Percentiles rank a stretch among this genome's conserved stretches.
phyloP scores from a whole-genome alignment of 1,140 invertebrate species.

The Orchestia grillus region DNA sequence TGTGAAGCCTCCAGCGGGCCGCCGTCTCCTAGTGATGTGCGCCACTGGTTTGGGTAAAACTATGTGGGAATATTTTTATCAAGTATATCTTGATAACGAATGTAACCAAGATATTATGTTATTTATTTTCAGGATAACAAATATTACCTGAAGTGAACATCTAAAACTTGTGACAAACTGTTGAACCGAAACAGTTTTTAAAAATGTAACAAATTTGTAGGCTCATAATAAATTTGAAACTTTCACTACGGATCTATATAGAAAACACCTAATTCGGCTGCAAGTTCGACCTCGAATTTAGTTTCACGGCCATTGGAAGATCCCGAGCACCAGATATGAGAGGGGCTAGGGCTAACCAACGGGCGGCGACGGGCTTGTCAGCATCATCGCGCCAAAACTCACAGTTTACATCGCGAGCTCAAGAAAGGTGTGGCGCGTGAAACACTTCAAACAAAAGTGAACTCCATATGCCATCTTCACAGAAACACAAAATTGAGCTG shows the following conservation, averaged over 20 bases:
- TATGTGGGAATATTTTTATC: too few relatives aligned
- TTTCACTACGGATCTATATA: too few relatives aligned
- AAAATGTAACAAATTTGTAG: not conserved
- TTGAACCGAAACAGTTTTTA: not conserved
- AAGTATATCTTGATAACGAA: too few relatives aligned
- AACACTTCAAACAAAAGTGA: too few relatives aligned
- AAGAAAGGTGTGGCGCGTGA: not conserved
- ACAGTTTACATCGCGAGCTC: not conserved
- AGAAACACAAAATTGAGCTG: too few relatives aligned
- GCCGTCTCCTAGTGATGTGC: too few relatives aligned
- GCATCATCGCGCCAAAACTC: not conserved
- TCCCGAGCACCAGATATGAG: not conserved
- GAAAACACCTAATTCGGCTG: too few relatives aligned
- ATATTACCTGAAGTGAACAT: not conserved
- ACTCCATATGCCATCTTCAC: too few relatives aligned
- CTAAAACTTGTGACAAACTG: not conserved
- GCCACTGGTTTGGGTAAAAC: too few relatives aligned
- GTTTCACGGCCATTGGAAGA: not conserved
- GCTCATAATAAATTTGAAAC: not conserved
- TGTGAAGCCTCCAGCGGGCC: too few relatives aligned
- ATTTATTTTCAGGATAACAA: not conserved
- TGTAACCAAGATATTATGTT: too few relatives aligned
- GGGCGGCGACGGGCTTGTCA: not conserved
- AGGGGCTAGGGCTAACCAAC: too few relatives aligned
- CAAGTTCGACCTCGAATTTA: not conserved